phyloP scores from a whole-genome alignment of 1,140 invertebrate species.

The Calephelis virginiensis region DNA sequence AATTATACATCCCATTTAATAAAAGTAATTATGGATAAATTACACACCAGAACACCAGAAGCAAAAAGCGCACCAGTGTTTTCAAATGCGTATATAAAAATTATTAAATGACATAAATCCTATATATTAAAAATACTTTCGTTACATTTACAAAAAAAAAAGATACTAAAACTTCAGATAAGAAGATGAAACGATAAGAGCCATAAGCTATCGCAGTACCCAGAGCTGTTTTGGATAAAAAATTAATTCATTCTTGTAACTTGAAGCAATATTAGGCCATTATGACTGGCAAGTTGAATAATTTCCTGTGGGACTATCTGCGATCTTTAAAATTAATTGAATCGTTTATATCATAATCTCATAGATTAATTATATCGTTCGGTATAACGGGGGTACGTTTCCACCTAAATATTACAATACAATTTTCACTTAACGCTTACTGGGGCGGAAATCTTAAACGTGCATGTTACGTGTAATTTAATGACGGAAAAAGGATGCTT shows the following conservation, averaged over 20 bases:
- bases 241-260: constrained; percentile 5
- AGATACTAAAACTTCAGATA: no score
- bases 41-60: no score
- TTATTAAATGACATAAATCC: no score
- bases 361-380: constrained; percentile 16
- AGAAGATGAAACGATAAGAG: no score
- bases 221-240: neutral
- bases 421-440: constrained; percentile 21
- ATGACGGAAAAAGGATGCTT: no score
- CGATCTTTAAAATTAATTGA: constrained; percentile 51
- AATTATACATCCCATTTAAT: constrained; percentile 1
- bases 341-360: constrained; percentile 39
- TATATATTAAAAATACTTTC: no score
- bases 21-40: neutral
- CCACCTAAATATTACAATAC: constrained; percentile 20
- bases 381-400: constrained; percentile 19
- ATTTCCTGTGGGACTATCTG: constrained; percentile 43
- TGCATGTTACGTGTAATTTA: neutral
- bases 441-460: constrained; percentile 3
- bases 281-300: constrained; percentile 41
- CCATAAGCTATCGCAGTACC: neutral
- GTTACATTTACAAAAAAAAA: no score
- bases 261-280: constrained; percentile 21
- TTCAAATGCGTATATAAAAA: no score
- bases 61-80: no score